Evolutionary conservation across 1,140 invertebrate genomes (phyloP).

Genomic region (Sarcophaga bullata): DNA sequence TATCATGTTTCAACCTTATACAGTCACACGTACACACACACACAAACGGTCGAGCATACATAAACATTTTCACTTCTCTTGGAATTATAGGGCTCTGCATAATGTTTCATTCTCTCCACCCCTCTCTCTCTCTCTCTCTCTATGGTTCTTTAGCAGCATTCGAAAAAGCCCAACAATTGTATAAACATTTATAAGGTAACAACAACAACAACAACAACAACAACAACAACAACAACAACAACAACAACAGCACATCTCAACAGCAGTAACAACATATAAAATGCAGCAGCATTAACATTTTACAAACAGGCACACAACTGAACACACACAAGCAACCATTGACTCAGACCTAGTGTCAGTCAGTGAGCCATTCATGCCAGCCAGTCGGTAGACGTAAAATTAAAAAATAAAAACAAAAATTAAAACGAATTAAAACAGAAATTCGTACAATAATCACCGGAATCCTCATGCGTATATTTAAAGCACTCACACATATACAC

Average conservation of each 20-base stretch:
- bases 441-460: constrained; percentile 10
- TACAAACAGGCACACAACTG: not conserved
- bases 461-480: constrained; percentile 32
- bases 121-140: too few relatives aligned
- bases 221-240: too few relatives aligned
- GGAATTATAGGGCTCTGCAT: too few relatives aligned
- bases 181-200: too few relatives aligned
- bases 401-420: too few relatives aligned
- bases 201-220: too few relatives aligned
- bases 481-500: not conserved
- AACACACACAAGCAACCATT: not conserved
- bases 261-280: not conserved
- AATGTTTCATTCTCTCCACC: too few relatives aligned
- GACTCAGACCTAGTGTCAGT: too few relatives aligned
- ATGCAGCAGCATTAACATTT: not conserved
- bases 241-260: too few relatives aligned
- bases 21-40: not conserved
- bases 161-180: too few relatives aligned
- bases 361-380: not conserved
- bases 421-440: not conserved
- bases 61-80: too few relatives aligned
- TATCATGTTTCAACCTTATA: constrained; percentile 17
- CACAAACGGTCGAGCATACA: not conserved
- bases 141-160: too few relatives aligned
- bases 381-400: not conserved